Conservation (phyloP, 2,888 invertebrate species). For the Tyria jacobaeae region DNA sequence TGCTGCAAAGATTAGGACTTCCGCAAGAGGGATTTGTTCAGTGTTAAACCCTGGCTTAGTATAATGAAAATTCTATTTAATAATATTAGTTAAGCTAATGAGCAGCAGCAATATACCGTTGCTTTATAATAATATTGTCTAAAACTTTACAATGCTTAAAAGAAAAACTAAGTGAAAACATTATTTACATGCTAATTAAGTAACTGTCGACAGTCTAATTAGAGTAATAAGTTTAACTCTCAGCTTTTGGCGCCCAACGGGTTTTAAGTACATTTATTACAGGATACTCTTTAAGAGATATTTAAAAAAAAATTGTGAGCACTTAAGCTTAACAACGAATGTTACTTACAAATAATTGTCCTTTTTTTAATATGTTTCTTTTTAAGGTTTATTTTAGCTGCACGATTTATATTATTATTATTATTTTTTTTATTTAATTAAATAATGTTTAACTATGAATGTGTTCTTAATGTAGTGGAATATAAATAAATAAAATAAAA, state of each 20-base stretch:
- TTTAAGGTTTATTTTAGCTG: no score
- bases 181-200: constrained; percentile 25
- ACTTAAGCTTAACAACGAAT: background rate
- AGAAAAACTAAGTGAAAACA: constrained; percentile 15
- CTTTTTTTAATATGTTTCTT: background rate
- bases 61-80: no score
- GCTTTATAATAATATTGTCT: background rate
- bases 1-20: no score
- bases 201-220: constrained; percentile 24
- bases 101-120: no score
- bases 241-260: constrained; percentile 13
- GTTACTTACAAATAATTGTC: background rate
- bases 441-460: no score
- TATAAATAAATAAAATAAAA: no score
- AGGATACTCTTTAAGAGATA: background rate
- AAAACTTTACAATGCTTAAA: constrained; percentile 2
- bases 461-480: no score
- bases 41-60: no score
- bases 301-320: background rate
- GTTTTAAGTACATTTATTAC: constrained; percentile 11
- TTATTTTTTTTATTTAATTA: no score
- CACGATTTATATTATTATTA: no score
- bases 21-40: no score
- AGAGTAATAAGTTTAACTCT: constrained; percentile 16
- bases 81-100: no score